Evolutionary conservation across 2,113 vertebrate species (phyloP), one percentile per base, ranked within the genome.

Genomic region (Pollachius pollachius): DNA sequence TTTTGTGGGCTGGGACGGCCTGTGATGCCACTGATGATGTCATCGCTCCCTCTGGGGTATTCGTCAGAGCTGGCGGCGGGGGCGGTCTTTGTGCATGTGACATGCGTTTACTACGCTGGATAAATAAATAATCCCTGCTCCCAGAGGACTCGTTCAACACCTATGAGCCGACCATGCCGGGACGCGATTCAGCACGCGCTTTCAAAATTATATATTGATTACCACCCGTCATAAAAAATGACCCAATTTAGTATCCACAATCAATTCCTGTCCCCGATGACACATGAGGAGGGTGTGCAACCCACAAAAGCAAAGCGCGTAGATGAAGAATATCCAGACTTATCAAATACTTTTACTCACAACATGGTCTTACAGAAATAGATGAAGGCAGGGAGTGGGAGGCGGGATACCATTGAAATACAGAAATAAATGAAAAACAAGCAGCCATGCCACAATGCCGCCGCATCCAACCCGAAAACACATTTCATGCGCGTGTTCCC

Each of bases 161-260:
- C 58, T 64, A 73, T 71, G 76, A 88, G 75, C 59, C 71, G 54
- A 75, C 76, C 41, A 76, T 37, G 65, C 71, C 64, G 4, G 25
- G 71, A 66, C 21, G 65, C 18, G 70, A 71, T 12, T 48, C 41
- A 48, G 78, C 82, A 73, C 69, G 68, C 64, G 69, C 78, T 80
- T 89, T 84, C 69, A 5, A 79, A 87, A 88, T 87, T 72, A 84
- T 83, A 81, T 82, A 87, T 74, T 78, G 82, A 88, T 85, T 80
- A 81, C 77, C 80, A 75, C 72, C 65, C 65, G 70, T 86, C 82
- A 88, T 84, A 87, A 87, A 87, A 87, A 87, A 88, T 81, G 68
- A 89, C 73, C 78, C 81, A 86, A 85, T 89, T 85, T 80, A 69
- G 64, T 75, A 84, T 71, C 76, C 69, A 80, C 83, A 89, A 88